phyloP scores from a whole-genome alignment of 1,140 invertebrate genomes.

The Rhopalosiphum maidis region DNA sequence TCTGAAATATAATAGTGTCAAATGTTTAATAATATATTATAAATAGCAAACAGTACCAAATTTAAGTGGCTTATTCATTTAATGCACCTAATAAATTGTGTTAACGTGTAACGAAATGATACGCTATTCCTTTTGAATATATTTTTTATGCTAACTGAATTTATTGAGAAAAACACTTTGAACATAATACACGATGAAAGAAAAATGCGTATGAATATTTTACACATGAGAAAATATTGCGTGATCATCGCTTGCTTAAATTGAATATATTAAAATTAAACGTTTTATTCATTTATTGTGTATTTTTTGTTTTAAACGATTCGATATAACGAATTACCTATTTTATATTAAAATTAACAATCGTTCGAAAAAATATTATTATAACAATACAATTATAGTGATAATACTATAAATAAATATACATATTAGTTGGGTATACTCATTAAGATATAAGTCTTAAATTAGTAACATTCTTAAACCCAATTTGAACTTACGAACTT shows the following conservation, averaged over 20 bases:
- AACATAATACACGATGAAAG: neutral
- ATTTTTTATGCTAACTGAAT: neutral
- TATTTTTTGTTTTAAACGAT: neutral
- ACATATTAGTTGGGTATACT: neutral
- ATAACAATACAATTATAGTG: neutral
- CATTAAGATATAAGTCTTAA: neutral
- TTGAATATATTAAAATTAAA: neutral
- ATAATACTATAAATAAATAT: neutral
- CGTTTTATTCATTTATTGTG: neutral
- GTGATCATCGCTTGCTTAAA: neutral
- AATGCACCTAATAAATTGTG: no score
- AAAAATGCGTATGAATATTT: neutral
- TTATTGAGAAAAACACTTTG: neutral
- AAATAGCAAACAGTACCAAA: neutral
- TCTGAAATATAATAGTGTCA: neutral
- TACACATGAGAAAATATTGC: neutral
- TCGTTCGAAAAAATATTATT: neutral
- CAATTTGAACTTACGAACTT: neutral
- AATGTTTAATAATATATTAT: neutral
- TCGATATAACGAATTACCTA: no score
- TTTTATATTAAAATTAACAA: neutral
- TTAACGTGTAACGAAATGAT: no score
- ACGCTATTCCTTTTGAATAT: neutral
- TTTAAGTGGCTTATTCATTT: neutral
- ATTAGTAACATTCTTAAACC: neutral